Evolutionary conservation across 1,140 invertebrate species (phyloP).

Genomic region (Drosophila nikananu): DNA sequence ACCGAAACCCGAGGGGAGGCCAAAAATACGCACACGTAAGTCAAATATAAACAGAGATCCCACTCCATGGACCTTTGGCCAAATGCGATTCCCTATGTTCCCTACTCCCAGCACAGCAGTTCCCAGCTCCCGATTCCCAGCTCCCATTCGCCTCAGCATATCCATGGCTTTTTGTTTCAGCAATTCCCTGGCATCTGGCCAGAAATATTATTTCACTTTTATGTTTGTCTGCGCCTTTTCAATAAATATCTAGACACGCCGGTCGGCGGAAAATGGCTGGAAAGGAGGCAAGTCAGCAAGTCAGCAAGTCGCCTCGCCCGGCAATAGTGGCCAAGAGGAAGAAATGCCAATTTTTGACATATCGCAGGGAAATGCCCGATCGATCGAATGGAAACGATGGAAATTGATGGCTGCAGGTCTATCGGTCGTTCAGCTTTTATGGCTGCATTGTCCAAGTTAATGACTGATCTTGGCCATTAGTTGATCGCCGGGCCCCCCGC

Average conservation of each 20-base stretch:
- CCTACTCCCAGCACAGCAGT: not conserved
- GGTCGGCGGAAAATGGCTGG: slow-evolving; percentile 13
- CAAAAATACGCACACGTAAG: slow-evolving; percentile 70
- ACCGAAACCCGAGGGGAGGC: slow-evolving; percentile 15
- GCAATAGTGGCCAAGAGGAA: slow-evolving; percentile 26
- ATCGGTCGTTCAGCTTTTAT: slow-evolving; percentile 53
- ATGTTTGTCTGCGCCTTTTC: slow-evolving; percentile 82
- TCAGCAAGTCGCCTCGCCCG: slow-evolving; percentile 9
- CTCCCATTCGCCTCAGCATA: slow-evolving; percentile 11
- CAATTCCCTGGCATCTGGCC: slow-evolving; percentile 69
- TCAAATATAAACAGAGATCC: slow-evolving; percentile 76
- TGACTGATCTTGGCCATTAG: slow-evolving; percentile 67
- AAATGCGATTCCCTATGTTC: slow-evolving; percentile 26
- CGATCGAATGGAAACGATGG: slow-evolving; percentile 20
- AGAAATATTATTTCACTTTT: slow-evolving; percentile 84
- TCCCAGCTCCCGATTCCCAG: slow-evolving; percentile 13
- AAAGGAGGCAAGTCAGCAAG: slow-evolving; percentile 2
- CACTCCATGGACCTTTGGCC: slow-evolving; percentile 28
- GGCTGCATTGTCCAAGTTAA: slow-evolving; percentile 74
- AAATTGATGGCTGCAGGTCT: slow-evolving; percentile 63
- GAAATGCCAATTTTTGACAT: slow-evolving; percentile 73
- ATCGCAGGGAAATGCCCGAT: slow-evolving; percentile 57
- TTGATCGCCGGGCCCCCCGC: slow-evolving; percentile 1
- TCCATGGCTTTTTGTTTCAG: slow-evolving; percentile 67
- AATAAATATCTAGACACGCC: slow-evolving; percentile 73